Base-by-base conservation (phyloP, 1,140 invertebrate species). In the Lepidurus arcticus region DNA sequence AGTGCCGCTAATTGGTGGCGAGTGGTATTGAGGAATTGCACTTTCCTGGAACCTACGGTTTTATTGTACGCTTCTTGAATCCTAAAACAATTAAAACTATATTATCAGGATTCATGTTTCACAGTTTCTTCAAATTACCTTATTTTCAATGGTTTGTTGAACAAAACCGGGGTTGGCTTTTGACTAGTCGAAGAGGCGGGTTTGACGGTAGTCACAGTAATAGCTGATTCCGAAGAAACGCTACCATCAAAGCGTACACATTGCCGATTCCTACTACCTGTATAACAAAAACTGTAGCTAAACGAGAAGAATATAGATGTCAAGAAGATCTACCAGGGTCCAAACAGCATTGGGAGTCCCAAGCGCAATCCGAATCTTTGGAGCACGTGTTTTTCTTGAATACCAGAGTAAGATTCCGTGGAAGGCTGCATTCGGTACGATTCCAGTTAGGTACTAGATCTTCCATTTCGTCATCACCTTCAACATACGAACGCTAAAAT, bases 11-110 rank as follows among this genome's bases (percentile, higher is more conserved):
- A 16, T 21, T 65, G 53, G 13, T 13, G 21, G 16, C 53, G 53
- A 7, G 53, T 65, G 53, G 16, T 65, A 13, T 65, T 65, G 21
- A 65, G 53, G 21, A 65, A 65, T 65, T 65, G 53, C 13, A 65
- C 53, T 65, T 65, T 65, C 53, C 53, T 65, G 16, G 53, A 65
- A 21, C 53, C 53, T 65, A 65, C 53, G 6, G 53, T 65, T 65
- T 65, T 65, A 21, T 65, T 65, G 53, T 65, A 65, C 6, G 16
- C 53, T 65, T 65, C 53, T 9, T 65, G 8, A 65, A 65, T 65
- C 53, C 53, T 65, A 16, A 7, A 7, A 16, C 7, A 10, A 21
- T n/a, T 7, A 65, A 65, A 7, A 7, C 21, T 9, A 65, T 7
- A 65, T 10, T 7, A 21, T 65, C 7, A 65, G 7, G 13, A 7